phyloP scores from a whole-genome alignment of 2,113 vertebrate species.

The Burhinus bistriatus region DNA sequence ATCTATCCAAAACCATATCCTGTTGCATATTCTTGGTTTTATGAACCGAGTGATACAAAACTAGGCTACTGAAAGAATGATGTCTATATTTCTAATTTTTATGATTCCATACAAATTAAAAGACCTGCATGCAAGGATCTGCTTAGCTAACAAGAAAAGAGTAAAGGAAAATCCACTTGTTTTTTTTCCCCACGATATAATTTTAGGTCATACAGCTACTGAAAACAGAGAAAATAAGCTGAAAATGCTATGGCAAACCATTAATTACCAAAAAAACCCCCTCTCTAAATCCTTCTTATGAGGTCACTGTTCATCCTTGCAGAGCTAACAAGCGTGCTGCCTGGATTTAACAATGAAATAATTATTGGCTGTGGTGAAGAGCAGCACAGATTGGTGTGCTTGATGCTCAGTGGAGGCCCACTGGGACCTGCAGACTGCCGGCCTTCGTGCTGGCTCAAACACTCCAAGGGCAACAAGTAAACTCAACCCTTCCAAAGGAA shows the following conservation, averaged over 20 bases:
- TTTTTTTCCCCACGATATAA: not conserved
- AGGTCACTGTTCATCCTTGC: not conserved
- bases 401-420: not conserved
- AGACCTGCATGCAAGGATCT: not conserved
- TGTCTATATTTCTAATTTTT: not conserved
- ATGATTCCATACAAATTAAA: slow-evolving; percentile 30
- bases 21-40: not conserved
- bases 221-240: slow-evolving; percentile 63
- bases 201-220: slow-evolving; percentile 49
- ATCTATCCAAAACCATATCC: not conserved
- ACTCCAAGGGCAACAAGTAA: not conserved
- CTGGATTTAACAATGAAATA: not conserved
- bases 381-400: not conserved
- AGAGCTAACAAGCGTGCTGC: not conserved
- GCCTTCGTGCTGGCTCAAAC: not conserved
- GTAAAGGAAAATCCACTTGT: slow-evolving; percentile 8
- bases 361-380: not conserved
- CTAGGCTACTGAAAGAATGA: not conserved
- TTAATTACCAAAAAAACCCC: not conserved
- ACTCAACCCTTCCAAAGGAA: not conserved
- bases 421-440: not conserved
- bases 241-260: slow-evolving; percentile 37
- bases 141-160: not conserved
- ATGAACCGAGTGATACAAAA: not conserved
- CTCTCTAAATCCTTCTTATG: slow-evolving; percentile 32